A percentile compares a stretch with the other conserved stretches of the same genome.
These are phyloP conservation scores for Zoanthus sansibaricus DNA, from an alignment of 92 coral and sea anemone genomes.

Conservation along the genomic window DNA sequence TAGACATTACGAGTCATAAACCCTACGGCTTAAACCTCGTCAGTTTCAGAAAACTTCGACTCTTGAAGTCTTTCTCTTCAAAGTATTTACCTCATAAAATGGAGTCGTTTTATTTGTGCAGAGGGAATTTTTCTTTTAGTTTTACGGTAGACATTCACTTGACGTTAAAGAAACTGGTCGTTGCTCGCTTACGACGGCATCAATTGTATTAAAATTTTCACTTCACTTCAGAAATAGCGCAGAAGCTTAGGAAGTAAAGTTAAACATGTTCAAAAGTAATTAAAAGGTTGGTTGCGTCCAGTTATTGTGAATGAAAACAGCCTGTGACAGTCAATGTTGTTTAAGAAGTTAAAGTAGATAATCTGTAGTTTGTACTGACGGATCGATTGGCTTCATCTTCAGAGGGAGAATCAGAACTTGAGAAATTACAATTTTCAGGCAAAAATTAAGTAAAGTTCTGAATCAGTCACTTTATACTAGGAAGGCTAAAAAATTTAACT, in stretches of 20 bases:
- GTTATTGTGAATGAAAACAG: slow-evolving; percentile 40
- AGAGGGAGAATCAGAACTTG: not conserved
- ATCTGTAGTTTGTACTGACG: slow-evolving; percentile 3
- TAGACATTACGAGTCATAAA: not conserved
- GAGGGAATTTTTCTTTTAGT: not conserved
- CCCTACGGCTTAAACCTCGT: not conserved
- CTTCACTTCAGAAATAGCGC: not conserved
- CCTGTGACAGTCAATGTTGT: not conserved
- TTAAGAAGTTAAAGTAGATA: slow-evolving; percentile 4
- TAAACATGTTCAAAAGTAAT: slow-evolving; percentile 1
- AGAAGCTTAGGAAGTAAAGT: not conserved
- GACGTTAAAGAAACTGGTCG: not conserved
- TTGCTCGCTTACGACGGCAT: not conserved
- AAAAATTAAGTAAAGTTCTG: not conserved
- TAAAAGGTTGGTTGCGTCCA: not conserved
- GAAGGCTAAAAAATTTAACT: not conserved
- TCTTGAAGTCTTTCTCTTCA: not conserved
- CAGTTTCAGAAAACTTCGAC: not conserved
- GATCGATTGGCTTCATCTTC: not conserved
- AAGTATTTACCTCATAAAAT: not conserved
- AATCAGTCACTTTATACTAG: not conserved
- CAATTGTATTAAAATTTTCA: not conserved
- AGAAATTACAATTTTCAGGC: not conserved
- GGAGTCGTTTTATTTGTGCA: not conserved
- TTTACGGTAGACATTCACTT: not conserved